Conservation (phyloP, 1,140 invertebrate genomes). For the Drosophila pandora region DNA sequence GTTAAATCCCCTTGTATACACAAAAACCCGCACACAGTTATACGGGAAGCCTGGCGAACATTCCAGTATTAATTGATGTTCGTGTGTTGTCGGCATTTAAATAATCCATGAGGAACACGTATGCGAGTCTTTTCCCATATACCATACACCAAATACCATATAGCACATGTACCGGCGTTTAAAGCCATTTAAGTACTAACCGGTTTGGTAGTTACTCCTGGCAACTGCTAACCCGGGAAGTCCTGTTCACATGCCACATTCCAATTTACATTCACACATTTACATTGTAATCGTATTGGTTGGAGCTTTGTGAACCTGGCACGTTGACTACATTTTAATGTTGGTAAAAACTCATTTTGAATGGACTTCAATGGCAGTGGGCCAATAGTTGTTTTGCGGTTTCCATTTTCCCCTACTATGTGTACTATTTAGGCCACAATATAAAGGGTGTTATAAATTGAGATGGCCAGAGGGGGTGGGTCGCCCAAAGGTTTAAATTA, state of each 20-base stretch:
- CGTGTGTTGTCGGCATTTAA: conserved; percentile 34
- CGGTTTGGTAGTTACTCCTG: background rate
- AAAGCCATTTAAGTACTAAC: conserved; percentile 2
- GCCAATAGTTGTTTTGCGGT: conserved; percentile 11
- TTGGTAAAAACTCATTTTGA: conserved; percentile 21
- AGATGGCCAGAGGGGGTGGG: background rate
- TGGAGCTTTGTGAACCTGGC: conserved; percentile 18
- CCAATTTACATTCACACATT: conserved; percentile 6
- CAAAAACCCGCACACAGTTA: conserved; percentile 6
- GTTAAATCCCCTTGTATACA: conserved; percentile 20
- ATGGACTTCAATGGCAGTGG: conserved; percentile 19
- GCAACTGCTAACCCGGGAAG: background rate
- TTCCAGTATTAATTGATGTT: conserved; percentile 38
- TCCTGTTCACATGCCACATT: conserved; percentile 2
- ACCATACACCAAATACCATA: background rate
- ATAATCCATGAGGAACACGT: conserved; percentile 33
- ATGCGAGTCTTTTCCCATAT: conserved; percentile 1
- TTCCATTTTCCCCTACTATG: conserved; percentile 12
- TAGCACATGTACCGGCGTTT: conserved; percentile 1
- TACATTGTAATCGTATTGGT: conserved; percentile 17
- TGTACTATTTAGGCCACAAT: conserved; percentile 1
- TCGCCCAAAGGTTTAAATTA: background rate
- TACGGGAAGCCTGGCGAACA: background rate
- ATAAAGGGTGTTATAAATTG: conserved; percentile 6
- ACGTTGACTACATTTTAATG: conserved; percentile 33